Conservation (phyloP, 2,113 vertebrate species). For the Myxocyprinus asiaticus region DNA sequence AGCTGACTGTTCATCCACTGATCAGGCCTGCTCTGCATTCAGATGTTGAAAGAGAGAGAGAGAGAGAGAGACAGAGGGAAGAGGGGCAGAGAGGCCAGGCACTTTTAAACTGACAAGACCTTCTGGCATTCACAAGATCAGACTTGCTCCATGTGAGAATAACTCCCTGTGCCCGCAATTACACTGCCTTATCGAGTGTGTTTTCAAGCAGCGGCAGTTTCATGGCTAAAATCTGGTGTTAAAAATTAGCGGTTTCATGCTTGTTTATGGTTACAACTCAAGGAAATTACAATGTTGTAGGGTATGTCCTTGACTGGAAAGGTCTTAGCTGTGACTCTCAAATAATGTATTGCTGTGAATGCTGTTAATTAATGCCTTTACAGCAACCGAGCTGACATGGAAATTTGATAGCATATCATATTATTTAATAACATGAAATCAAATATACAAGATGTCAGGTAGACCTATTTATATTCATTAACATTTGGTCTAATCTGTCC, state of each 20-base stretch:
- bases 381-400: too few species aligned
- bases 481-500: too few species aligned
- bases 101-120: slow-evolving; percentile 45
- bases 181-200: background rate
- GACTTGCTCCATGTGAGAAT: slow-evolving; percentile 31
- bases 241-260: background rate
- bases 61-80: background rate
- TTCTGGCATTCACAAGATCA: slow-evolving; percentile 44
- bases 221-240: background rate
- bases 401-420: too few species aligned
- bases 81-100: slow-evolving; percentile 29
- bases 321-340: too few species aligned
- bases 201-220: background rate
- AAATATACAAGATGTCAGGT: too few species aligned
- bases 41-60: background rate
- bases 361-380: too few species aligned
- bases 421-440: too few species aligned
- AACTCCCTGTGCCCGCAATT: background rate
- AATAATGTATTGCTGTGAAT: too few species aligned
- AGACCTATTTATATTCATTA: too few species aligned
- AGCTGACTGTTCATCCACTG: slow-evolving; percentile 54
- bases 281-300: background rate
- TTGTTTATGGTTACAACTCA: background rate
- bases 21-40: slow-evolving; percentile 13
- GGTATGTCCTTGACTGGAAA: slow-evolving; percentile 1